Base-by-base conservation (phyloP, 1,140 invertebrate species). In the Sminthurinus signatus region DNA sequence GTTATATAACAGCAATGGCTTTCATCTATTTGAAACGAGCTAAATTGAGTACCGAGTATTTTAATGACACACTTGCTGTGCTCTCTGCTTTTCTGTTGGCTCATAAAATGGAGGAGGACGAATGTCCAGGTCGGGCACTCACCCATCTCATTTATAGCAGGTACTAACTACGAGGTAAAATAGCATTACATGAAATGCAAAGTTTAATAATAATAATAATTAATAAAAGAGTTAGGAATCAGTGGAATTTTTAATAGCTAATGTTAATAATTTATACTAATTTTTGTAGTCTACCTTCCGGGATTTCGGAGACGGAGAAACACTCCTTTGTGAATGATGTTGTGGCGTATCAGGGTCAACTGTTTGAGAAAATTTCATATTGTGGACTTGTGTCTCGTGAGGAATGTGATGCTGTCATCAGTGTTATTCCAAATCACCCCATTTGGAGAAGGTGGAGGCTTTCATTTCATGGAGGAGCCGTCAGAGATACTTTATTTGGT, bases 1-100 rank as follows among this genome's bases (percentile, higher is more conserved):
- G 51, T 3, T 54, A 28, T 31, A 27, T 54, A 5, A 17, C 25
- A 3, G 51, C 51, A 8, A 54, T 54, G 51, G 51, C 25, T 19
- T 54, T 54, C 29, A 31, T 54, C 25, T 54, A 54, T 23, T 31
- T 54, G 51, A 54, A 54, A 54, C 51, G 51, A 28, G 51, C 51
- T 28, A 54, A 23, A 17, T 31, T 54, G 51, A 10, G n/a, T n/a
- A n/a, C 46, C 51, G 23, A 27, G 25, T 54, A 54, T 31, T 54
- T 54, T 54, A 31, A 12, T 23, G 21, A 54, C 28, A 31, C 21
- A 5, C 4, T 54, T 12, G 4, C 28, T 5, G 51, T 31, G 4
- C 25, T 54, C 12, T 8, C 51, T 54, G 51, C 51, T 31, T n/a
- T 54, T 17, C 25, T 54, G 19, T 23, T 54, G 8, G 51, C 51